A percentile compares a stretch with the other conserved stretches of the same genome.
Conservation (phyloP, 1,140 invertebrate genomes). For the Diachasma alloeum region DNA sequence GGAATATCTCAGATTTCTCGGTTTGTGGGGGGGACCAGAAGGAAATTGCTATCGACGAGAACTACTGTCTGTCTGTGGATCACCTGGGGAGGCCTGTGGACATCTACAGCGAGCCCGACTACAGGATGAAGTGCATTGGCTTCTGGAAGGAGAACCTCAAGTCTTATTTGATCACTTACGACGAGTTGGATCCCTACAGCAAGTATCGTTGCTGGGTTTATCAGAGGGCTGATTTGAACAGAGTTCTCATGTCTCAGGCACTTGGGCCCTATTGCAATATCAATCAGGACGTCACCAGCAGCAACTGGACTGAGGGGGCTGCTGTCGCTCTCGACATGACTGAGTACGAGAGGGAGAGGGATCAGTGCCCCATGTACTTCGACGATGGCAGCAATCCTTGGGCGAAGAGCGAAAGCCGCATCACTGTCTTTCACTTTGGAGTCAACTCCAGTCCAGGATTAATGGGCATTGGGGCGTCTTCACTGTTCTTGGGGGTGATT, state of each 20-base stretch:
- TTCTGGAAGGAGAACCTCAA: constrained; percentile 98
- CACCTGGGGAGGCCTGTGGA: constrained; percentile 91
- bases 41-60: constrained; percentile 91
- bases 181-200: constrained; percentile 94
- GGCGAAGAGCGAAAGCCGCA: constrained; percentile 74
- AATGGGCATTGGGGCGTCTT: background rate
- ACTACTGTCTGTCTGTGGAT: constrained; percentile 95
- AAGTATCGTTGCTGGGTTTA: constrained; percentile 98
- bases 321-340: constrained; percentile 88
- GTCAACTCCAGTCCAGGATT: background rate
- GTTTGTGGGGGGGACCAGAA: constrained; percentile 94
- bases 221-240: constrained; percentile 92
- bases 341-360: constrained; percentile 73
- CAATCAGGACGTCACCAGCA: constrained; percentile 89
- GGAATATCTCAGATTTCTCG: constrained; percentile 94
- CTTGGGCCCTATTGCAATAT: constrained; percentile 91
- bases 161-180: constrained; percentile 96
- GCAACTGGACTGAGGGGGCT: constrained; percentile 88
- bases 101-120: constrained; percentile 93
- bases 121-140: constrained; percentile 96
- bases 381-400: constrained; percentile 91
- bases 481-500: background rate
- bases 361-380: constrained; percentile 94
- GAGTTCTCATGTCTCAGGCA: constrained; percentile 88
- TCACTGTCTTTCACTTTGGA: constrained; percentile 73